phyloP scores from a whole-genome alignment of 2,797 vertebrate genomes.

The Pristis pectinata region DNA sequence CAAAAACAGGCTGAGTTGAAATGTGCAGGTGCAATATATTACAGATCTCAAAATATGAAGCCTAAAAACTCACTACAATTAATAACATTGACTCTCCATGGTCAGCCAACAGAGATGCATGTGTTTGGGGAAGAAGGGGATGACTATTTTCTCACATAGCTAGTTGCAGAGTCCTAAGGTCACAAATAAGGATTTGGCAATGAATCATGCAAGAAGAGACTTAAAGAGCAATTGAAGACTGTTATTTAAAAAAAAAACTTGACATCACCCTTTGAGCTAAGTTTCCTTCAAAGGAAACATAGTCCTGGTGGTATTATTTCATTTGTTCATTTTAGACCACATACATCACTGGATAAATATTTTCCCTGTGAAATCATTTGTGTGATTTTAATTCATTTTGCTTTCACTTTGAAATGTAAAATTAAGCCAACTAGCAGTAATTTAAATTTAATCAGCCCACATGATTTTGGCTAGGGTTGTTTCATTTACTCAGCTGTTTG shows the following conservation, averaged over 20 bases:
- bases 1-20: neutral
- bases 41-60: neutral
- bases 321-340: neutral
- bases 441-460: neutral
- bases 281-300: slow-evolving; percentile 25
- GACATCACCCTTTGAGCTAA: neutral
- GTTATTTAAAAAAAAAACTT: neutral
- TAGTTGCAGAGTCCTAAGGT: neutral
- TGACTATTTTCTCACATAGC: neutral
- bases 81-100: neutral
- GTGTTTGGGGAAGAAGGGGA: neutral
- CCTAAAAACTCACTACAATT: neutral
- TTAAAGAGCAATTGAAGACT: neutral
- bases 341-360: slow-evolving; percentile 17
- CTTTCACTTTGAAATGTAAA: slow-evolving; percentile 31
- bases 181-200: neutral
- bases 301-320: neutral
- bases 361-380: slow-evolving; percentile 8
- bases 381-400: neutral
- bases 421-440: neutral
- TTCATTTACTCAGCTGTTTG: neutral
- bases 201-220: neutral
- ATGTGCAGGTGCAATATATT: neutral
- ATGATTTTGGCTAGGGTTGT: neutral
- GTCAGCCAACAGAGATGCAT: neutral